Evolutionary conservation across 2,888 invertebrate genomes (phyloP).

Genomic region (Pollenia amentaria): DNA sequence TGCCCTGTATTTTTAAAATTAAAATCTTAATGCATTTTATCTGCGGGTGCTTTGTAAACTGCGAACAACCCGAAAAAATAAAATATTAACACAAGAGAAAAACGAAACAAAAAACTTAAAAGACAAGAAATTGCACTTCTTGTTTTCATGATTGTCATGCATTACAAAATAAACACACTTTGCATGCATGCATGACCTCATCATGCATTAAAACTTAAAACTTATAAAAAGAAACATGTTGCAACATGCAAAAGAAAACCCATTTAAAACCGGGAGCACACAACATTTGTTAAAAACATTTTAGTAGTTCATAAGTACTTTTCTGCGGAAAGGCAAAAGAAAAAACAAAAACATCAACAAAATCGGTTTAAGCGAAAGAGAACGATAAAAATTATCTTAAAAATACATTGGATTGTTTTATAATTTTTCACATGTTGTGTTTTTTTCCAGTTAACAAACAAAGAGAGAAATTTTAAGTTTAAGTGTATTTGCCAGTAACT

Average conservation of each 20-base stretch:
- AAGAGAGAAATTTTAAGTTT: slow-evolving; percentile 48
- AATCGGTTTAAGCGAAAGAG: slow-evolving; percentile 11
- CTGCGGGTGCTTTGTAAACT: slow-evolving; percentile 51
- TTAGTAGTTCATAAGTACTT: neutral
- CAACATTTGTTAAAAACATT: slow-evolving; percentile 49
- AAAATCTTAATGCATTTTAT: slow-evolving; percentile 61
- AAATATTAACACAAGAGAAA: slow-evolving; percentile 9
- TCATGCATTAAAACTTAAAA: slow-evolving; percentile 58
- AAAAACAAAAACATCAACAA: slow-evolving; percentile 21
- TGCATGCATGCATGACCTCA: slow-evolving; percentile 61
- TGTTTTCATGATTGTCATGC: slow-evolving; percentile 60
- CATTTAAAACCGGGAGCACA: neutral
- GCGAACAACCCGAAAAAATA: neutral
- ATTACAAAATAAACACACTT: slow-evolving; percentile 42
- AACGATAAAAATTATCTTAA: slow-evolving; percentile 51
- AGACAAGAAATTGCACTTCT: slow-evolving; percentile 70
- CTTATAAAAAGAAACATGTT: slow-evolving; percentile 45
- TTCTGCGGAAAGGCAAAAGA: neutral
- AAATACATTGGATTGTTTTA: slow-evolving; percentile 28
- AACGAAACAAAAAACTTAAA: slow-evolving; percentile 5
- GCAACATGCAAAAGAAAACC: slow-evolving; percentile 12
- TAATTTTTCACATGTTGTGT: slow-evolving; percentile 34
- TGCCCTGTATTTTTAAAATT: slow-evolving; percentile 26
- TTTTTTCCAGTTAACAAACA: neutral
- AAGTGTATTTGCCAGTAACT: slow-evolving; percentile 72